phyloP scores from a whole-genome alignment of 2,797 vertebrate species.

The Cryptoblepharus egeriae region DNA sequence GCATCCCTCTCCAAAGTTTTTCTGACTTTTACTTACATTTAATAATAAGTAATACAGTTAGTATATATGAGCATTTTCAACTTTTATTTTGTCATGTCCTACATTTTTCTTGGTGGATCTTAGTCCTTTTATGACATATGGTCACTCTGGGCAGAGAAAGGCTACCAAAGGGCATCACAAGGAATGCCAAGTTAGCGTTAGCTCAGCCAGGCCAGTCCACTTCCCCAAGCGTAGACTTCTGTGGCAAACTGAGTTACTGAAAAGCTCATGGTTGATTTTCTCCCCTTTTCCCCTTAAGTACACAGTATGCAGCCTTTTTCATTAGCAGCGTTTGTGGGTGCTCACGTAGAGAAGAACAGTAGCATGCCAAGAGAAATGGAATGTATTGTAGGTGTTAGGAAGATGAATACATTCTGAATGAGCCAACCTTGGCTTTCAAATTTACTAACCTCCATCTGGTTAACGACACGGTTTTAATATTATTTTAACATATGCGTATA shows the following conservation, averaged over 20 bases:
- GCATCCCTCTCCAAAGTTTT: neutral
- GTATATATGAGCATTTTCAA: too few relatives aligned
- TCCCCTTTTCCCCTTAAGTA: neutral
- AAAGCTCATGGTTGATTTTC: neutral
- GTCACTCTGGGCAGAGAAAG: too few relatives aligned
- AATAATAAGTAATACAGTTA: too few relatives aligned
- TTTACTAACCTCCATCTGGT: slow-evolving; percentile 41
- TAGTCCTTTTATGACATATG: too few relatives aligned
- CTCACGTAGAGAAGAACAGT: slow-evolving; percentile 11
- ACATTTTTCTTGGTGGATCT: too few relatives aligned
- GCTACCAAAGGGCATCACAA: neutral
- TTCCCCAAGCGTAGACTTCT: neutral
- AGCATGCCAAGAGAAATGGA: slow-evolving; percentile 27
- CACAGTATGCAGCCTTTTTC: slow-evolving; percentile 5
- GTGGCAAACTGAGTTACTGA: neutral
- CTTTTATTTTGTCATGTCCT: too few relatives aligned
- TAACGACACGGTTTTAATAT: slow-evolving; percentile 22
- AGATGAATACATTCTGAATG: slow-evolving; percentile 32
- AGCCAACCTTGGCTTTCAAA: slow-evolving; percentile 27
- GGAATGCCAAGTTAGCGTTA: neutral
- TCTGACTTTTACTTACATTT: neutral
- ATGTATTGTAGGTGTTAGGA: slow-evolving; percentile 22
- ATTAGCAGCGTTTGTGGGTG: slow-evolving; percentile 22
- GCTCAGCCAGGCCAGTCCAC: neutral
- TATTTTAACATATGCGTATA: neutral